These are phyloP conservation scores for Perodicticus potto DNA, from an alignment of 2,797 vertebrate genomes.

Conservation along the genomic window DNA sequence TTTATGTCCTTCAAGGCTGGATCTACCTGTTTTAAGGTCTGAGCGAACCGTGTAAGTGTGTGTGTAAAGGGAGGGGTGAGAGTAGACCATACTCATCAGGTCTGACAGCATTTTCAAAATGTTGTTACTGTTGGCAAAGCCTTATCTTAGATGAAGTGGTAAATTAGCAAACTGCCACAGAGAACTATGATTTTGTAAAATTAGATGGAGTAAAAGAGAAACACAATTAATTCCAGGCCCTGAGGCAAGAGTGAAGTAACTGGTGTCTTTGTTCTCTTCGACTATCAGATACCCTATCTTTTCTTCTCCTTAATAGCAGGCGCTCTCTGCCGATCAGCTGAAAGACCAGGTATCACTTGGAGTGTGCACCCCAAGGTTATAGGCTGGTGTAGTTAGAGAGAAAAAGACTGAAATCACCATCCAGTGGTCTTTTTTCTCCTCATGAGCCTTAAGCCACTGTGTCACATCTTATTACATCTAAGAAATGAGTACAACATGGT, in stretches of 20 bases:
- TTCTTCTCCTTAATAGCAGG: constrained; percentile 67
- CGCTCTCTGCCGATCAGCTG: constrained; percentile 26
- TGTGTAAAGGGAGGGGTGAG: neutral
- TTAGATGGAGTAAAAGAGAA: constrained; percentile 79
- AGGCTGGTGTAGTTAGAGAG: constrained; percentile 18
- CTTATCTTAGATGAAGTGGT: constrained; percentile 73
- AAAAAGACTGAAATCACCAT: constrained; percentile 36
- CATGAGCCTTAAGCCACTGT: neutral
- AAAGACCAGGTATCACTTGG: constrained; percentile 68
- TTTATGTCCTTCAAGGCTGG: neutral
- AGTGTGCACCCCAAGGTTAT: constrained; percentile 47
- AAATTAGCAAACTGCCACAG: constrained; percentile 74
- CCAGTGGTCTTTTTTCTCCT: constrained; percentile 25
- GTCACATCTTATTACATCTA: neutral
- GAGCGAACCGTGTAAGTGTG: neutral
- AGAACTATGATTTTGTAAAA: constrained; percentile 74
- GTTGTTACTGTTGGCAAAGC: constrained; percentile 73
- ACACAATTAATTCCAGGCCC: constrained; percentile 82
- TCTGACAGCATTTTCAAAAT: constrained; percentile 64
- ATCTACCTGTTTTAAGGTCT: neutral
- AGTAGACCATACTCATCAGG: neutral
- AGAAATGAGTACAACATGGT: neutral
- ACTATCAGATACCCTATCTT: constrained; percentile 75
- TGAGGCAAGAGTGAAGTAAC: constrained; percentile 77
- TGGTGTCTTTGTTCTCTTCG: constrained; percentile 73